Percentiles rank a stretch among this genome's conserved stretches.
Conservation (phyloP, 2,113 vertebrate species). For the Elephantulus edwardii region DNA sequence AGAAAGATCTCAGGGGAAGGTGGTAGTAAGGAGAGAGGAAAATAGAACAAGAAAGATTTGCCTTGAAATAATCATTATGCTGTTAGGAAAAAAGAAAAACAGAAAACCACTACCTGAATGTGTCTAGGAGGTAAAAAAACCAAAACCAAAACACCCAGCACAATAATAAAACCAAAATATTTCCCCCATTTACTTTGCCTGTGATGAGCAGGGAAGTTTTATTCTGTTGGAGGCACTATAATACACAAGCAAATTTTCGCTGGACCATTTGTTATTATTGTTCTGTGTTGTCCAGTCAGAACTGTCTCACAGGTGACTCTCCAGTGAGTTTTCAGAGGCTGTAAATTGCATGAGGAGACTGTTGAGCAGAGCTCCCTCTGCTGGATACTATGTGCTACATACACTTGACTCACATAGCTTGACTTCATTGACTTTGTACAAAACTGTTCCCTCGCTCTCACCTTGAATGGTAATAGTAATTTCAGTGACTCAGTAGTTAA, state of each 20-base stretch:
- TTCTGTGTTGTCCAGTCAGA: too few species aligned
- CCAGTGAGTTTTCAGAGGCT: too few species aligned
- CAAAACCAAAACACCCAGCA: too few species aligned
- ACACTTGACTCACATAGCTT: neutral
- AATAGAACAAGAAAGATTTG: neutral
- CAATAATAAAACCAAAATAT: too few species aligned
- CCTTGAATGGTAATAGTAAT: accelerated
- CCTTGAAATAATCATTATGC: neutral
- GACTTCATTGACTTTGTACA: neutral
- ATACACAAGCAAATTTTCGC: neutral
- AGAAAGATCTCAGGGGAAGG: neutral
- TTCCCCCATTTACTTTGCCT: neutral
- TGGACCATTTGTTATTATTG: too few species aligned
- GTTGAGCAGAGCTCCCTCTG: too few species aligned
- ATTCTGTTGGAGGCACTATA: neutral
- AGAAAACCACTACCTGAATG: neutral
- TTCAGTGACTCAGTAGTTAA: neutral
- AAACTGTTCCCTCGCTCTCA: neutral
- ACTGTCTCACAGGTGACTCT: too few species aligned
- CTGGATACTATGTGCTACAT: too few species aligned
- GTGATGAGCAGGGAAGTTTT: neutral
- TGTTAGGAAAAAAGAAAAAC: neutral
- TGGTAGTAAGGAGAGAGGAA: neutral
- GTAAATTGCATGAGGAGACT: too few species aligned
- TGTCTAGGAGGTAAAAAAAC: neutral